Conservation (phyloP, 2,797 vertebrate species). For the Lacerta bilineata region DNA sequence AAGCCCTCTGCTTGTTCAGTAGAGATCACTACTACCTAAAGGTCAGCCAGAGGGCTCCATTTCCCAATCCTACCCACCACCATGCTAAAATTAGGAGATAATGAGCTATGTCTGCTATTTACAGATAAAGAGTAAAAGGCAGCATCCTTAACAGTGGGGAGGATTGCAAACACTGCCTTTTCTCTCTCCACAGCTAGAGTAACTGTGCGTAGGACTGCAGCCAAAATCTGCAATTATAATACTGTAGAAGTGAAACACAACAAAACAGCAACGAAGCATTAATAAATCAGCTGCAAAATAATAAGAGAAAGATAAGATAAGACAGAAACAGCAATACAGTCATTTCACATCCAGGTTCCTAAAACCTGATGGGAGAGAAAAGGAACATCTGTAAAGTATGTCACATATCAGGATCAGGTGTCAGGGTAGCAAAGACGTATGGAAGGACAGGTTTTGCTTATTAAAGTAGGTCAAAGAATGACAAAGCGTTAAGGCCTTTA, state of each 20-base stretch:
- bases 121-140: no score
- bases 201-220: background rate
- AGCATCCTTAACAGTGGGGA: no score
- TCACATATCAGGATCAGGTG: background rate
- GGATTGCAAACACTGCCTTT: no score
- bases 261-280: background rate
- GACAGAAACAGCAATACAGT: background rate
- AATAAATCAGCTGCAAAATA: background rate
- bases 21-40: no score
- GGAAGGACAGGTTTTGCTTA: background rate
- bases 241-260: background rate
- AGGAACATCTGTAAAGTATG: background rate
- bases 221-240: background rate
- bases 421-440: background rate
- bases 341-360: background rate
- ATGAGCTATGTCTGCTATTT: no score
- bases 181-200: background rate
- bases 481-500: background rate
- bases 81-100: no score
- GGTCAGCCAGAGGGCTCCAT: no score
- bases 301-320: background rate
- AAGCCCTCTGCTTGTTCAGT: no score
- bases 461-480: background rate
- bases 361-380: background rate
- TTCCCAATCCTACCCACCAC: no score